Evolutionary conservation across 2,888 invertebrate species (phyloP), one percentile per base, ranked within the genome.

Genomic region (Heliconius ismenius): DNA sequence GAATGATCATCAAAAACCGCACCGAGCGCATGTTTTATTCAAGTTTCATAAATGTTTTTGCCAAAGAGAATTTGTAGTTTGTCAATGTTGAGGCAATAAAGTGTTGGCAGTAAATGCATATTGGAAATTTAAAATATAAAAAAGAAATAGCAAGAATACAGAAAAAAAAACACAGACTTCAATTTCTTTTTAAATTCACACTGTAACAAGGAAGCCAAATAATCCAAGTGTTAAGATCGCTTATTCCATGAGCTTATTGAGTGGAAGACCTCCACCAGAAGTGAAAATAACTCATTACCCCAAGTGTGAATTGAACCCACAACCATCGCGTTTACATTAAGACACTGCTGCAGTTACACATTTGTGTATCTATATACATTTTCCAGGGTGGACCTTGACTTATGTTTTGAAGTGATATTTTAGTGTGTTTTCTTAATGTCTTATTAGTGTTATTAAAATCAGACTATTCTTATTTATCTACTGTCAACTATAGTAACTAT

Each of bases 11-110:
- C 65, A 65, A 69, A 69, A 69, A 43, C 69, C 69, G 54, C 76
- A 75, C 49, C 70, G 60, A 43, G 39, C 43, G 75, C 73, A 79
- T 79, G 75, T 76, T 79, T 79, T 79, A 79, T 79, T 79, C 76
- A 79, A 32, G 24, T 43, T 36, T 43, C 70, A 70, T 76, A 75
- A 74, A 75, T 64, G 75, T 76, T 79, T 78, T 78, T 75, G 60
- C 74, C 67, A 69, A 67, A 73, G 62, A 67, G 78, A 74, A 76
- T 76, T 78, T 76, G 76, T 74, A 74, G 60, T 36, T 75, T 79
- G 70, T 77, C 69, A 73, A 77, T 77, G 54, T 69, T 54, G 54
- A 54, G 69, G 39, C 36, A 65, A 65, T 65, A 65, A 39, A 36
- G n/a, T 65, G 36, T 39, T 39, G 65, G 36, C 39, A 69, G 69